phyloP scores from a whole-genome alignment of 1,140 invertebrate species.

The Elymnias hypermnestra region DNA sequence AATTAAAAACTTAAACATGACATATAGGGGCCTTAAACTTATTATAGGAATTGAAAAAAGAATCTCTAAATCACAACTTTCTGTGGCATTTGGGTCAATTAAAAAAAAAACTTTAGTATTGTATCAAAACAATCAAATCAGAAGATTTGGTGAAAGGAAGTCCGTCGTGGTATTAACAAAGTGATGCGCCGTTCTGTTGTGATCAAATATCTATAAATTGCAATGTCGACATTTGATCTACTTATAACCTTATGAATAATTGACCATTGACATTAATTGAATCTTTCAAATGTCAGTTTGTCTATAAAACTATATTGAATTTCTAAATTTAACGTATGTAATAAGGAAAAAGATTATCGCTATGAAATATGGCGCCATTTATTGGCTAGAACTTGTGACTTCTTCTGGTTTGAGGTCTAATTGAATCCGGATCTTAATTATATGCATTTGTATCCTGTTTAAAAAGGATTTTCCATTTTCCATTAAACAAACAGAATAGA shows the following conservation, averaged over 20 bases:
- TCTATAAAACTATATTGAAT: slow-evolving; percentile 11
- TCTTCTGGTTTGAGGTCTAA: not conserved
- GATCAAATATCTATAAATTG: slow-evolving; percentile 8
- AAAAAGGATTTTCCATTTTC: too few relatives aligned
- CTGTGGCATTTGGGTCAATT: too few relatives aligned
- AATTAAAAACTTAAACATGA: too few relatives aligned
- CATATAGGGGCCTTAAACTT: too few relatives aligned
- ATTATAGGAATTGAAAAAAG: too few relatives aligned
- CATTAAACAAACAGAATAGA: too few relatives aligned
- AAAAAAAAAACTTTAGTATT: too few relatives aligned
- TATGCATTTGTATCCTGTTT: not conserved
- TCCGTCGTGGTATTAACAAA: not conserved
- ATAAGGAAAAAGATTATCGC: slow-evolving; percentile 2
- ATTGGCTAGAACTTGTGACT: not conserved
- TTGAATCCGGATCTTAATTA: too few relatives aligned
- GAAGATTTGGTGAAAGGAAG: not conserved
- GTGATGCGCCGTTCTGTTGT: not conserved
- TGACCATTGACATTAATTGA: slow-evolving; percentile 19
- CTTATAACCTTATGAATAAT: slow-evolving; percentile 9
- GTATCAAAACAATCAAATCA: too few relatives aligned
- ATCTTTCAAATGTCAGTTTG: slow-evolving; percentile 15
- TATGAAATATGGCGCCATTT: slow-evolving; percentile 1
- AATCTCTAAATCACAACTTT: too few relatives aligned
- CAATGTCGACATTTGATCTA: slow-evolving; percentile 17
- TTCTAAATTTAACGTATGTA: slow-evolving; percentile 1